phyloP scores from a whole-genome alignment of 2,888 invertebrate genomes.

The Acanthosoma haemorrhoidale region DNA sequence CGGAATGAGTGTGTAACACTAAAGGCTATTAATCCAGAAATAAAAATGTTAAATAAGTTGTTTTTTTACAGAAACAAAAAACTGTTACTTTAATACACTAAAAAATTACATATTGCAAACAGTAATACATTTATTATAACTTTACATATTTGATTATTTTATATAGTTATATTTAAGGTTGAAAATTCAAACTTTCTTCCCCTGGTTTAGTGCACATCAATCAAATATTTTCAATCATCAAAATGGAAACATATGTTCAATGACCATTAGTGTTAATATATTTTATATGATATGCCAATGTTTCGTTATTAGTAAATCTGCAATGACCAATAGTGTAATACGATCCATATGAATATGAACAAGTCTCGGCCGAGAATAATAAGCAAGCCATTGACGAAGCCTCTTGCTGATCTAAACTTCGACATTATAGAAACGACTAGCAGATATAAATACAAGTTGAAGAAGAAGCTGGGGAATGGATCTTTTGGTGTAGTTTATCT shows the following conservation, averaged over 20 bases:
- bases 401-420: not conserved
- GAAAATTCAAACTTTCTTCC: too few species aligned
- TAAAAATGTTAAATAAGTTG: too few species aligned
- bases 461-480: constrained; percentile 13
- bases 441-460: constrained; percentile 15
- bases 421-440: constrained; percentile 1
- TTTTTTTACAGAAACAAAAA: too few species aligned
- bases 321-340: not conserved
- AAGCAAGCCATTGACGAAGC: not conserved
- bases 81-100: too few species aligned
- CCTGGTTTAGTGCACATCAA: not conserved
- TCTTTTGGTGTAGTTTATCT: constrained; percentile 24
- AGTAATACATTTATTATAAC: too few species aligned
- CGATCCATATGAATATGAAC: not conserved
- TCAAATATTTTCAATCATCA: not conserved
- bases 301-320: not conserved
- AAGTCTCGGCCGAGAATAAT: not conserved
- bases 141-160: too few species aligned
- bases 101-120: too few species aligned
- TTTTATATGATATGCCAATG: not conserved
- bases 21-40: too few species aligned
- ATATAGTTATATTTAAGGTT: too few species aligned
- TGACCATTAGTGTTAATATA: not conserved
- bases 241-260: constrained; percentile 1
- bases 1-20: too few species aligned